Evolutionary conservation across 2,797 vertebrate species (phyloP).

Genomic region (Huso huso): DNA sequence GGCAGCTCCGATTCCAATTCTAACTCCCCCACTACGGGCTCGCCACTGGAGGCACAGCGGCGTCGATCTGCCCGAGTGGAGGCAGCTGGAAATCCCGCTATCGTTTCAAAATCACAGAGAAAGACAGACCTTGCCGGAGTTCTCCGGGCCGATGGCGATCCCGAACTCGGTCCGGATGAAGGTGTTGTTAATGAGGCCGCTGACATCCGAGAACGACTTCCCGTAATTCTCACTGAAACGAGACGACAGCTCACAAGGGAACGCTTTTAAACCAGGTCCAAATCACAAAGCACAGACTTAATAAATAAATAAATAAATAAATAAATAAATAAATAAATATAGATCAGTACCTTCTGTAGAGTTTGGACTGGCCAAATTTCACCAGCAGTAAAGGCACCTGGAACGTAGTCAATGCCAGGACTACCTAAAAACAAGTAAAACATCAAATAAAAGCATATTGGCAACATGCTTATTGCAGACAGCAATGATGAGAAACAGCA

Average conservation of each 20-base stretch:
- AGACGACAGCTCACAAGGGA: conserved; percentile 15
- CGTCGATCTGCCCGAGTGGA: no score
- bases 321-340: no score
- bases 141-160: conserved; percentile 81
- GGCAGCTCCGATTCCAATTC: no score
- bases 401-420: conserved; percentile 85
- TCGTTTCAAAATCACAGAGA: no score
- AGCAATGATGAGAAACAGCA: not conserved
- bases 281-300: not conserved
- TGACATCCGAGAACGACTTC: conserved; percentile 81
- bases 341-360: conserved; percentile 75
- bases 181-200: conserved; percentile 80
- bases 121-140: conserved; percentile 77
- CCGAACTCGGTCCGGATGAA: conserved; percentile 87
- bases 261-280: no score
- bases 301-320: no score
- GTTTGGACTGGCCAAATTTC: conserved; percentile 77
- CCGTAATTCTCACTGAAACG: conserved; percentile 79
- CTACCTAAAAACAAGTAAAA: conserved; percentile 55
- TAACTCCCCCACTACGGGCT: no score
- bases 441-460: conserved; percentile 25
- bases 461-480: not conserved
- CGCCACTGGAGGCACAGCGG: no score
- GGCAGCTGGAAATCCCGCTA: no score
- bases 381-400: conserved; percentile 79